Evolutionary conservation across 2,113 vertebrate species (phyloP).

Genomic region (Amblyornis subalaris): DNA sequence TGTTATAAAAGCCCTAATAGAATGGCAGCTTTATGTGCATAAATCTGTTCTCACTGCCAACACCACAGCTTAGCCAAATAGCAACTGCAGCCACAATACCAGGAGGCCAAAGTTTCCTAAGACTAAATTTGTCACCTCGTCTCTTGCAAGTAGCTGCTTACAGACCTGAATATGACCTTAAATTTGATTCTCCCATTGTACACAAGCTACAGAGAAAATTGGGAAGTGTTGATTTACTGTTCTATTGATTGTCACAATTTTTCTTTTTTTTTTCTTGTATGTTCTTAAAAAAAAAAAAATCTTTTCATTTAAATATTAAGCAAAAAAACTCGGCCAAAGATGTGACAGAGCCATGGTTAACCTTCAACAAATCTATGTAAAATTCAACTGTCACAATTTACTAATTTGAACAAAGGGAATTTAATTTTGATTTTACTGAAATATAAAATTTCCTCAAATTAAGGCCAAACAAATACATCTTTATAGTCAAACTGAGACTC

Average conservation of each 20-base stretch:
- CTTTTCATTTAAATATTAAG: background rate
- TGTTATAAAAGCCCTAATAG: conserved; percentile 20
- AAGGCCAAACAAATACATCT: conserved; percentile 51
- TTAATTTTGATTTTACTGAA: conserved; percentile 51
- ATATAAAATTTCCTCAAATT: conserved; percentile 54
- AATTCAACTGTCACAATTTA: background rate
- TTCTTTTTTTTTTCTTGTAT: background rate
- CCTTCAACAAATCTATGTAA: background rate
- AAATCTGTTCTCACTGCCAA: conserved; percentile 34
- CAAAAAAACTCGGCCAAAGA: background rate
- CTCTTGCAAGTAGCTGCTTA: conserved; percentile 14
- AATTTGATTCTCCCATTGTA: conserved; percentile 2
- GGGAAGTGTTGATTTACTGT: conserved; percentile 5
- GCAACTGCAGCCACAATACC: conserved; percentile 5
- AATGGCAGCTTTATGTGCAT: conserved; percentile 46
- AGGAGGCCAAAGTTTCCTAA: conserved; percentile 4
- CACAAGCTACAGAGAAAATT: conserved; percentile 5
- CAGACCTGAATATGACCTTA: conserved; percentile 12
- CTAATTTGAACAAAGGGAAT: background rate
- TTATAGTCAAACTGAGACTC: conserved; percentile 41
- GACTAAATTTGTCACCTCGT: conserved; percentile 42
- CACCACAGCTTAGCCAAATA: conserved; percentile 30
- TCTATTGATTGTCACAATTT: background rate
- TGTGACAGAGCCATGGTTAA: background rate
- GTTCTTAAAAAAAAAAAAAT: background rate